Percentiles rank a stretch among this genome's conserved stretches.
These are phyloP conservation scores for Danio choprae DNA, from an alignment of 2,797 vertebrate species.

Conservation along the genomic window DNA sequence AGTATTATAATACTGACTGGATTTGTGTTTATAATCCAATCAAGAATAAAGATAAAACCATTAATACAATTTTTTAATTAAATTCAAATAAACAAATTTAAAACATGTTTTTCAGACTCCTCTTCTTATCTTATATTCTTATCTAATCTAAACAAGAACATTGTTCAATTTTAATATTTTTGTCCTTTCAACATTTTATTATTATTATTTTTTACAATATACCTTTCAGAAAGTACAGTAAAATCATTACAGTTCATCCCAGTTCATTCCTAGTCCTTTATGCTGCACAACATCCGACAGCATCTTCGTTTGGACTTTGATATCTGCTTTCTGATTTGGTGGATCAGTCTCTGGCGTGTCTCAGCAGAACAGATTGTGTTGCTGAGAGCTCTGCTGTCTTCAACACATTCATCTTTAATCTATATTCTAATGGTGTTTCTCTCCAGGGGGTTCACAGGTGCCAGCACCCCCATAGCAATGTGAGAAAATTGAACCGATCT, in stretches of 20 bases:
- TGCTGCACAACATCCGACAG: slow-evolving; percentile 52
- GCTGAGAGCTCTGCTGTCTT: slow-evolving; percentile 38
- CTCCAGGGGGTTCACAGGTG: slow-evolving; percentile 54
- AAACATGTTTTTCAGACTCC: too few species aligned
- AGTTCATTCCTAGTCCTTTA: slow-evolving; percentile 57
- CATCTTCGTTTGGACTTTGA: slow-evolving; percentile 55
- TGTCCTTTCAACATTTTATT: too few species aligned
- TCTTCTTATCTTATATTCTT: too few species aligned
- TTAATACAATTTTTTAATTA: too few species aligned
- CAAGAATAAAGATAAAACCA: too few species aligned
- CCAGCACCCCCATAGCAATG: slow-evolving; percentile 24
- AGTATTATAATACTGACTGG: too few species aligned
- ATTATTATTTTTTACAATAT: too few species aligned
- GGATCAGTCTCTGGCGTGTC: slow-evolving; percentile 42
- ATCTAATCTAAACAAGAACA: too few species aligned
- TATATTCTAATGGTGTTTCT: slow-evolving; percentile 60
- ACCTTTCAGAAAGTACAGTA: not conserved
- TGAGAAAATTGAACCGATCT: slow-evolving; percentile 42
- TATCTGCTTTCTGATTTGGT: slow-evolving; percentile 64
- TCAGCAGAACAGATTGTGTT: slow-evolving; percentile 43
- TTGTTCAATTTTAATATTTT: too few species aligned
- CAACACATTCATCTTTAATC: slow-evolving; percentile 56
- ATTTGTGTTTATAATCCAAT: too few species aligned
- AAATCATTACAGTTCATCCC: slow-evolving; percentile 7
- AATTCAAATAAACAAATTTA: too few species aligned